These are phyloP conservation scores for Takifugu rubripes DNA, from an alignment of 2,797 vertebrate genomes.

Conservation along the genomic window DNA sequence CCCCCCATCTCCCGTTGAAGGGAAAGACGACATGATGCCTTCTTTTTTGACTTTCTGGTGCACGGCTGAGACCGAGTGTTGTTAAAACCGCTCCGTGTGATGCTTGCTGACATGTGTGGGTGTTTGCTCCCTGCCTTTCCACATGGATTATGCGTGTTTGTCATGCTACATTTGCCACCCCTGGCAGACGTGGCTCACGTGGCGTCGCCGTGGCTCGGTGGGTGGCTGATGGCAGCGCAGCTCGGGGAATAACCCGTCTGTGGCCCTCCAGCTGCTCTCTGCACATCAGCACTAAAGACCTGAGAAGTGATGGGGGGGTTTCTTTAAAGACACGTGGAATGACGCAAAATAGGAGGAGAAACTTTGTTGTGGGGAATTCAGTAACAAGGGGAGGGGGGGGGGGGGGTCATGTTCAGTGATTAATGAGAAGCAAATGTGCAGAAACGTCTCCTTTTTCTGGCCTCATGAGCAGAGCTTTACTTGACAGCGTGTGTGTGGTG, in stretches of 20 bases:
- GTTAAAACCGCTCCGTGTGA: slow-evolving; percentile 11
- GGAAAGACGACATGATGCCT: slow-evolving; percentile 27
- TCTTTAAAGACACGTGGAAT: slow-evolving; percentile 25
- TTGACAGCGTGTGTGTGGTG: slow-evolving; percentile 30
- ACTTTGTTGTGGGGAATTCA: not conserved
- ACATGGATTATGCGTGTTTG: slow-evolving; percentile 15
- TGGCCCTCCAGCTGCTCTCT: slow-evolving; percentile 55
- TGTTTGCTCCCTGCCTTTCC: slow-evolving; percentile 17
- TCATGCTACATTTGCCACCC: slow-evolving; percentile 29
- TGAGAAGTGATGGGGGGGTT: slow-evolving; percentile 16
- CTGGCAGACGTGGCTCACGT: slow-evolving; percentile 42
- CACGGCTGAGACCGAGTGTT: slow-evolving; percentile 5
- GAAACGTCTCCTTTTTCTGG: slow-evolving; percentile 12
- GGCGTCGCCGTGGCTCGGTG: slow-evolving; percentile 39
- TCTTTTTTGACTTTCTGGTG: not conserved
- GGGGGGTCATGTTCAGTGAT: slow-evolving; percentile 11
- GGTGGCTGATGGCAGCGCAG: slow-evolving; percentile 57
- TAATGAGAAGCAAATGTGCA: slow-evolving; percentile 19
- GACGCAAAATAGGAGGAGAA: slow-evolving; percentile 5
- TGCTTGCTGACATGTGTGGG: slow-evolving; percentile 15
- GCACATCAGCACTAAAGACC: slow-evolving; percentile 23
- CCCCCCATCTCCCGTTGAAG: not conserved
- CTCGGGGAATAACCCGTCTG: slow-evolving; percentile 41
- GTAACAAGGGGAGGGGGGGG: not conserved
- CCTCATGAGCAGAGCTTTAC: slow-evolving; percentile 28